These are phyloP conservation scores for Ctenopoma multispine DNA, from an alignment of 2,797 vertebrate genomes.

Conservation along the genomic window DNA sequence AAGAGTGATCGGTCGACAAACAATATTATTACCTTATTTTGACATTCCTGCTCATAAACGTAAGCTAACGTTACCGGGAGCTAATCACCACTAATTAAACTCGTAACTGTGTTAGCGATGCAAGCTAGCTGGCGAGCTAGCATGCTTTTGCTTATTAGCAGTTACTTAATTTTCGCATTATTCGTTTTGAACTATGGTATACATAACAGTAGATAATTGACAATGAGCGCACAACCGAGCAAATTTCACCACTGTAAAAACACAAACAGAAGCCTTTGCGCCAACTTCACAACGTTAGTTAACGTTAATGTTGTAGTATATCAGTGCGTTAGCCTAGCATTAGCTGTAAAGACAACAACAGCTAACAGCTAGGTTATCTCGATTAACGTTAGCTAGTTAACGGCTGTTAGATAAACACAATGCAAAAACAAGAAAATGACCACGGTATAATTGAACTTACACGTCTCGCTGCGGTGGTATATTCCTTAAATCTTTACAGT, in stretches of 20 bases:
- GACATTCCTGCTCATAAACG: background rate
- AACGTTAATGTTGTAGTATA: slow-evolving; percentile 24
- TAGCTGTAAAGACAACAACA: slow-evolving; percentile 66
- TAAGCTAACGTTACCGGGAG: background rate
- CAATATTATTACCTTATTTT: background rate
- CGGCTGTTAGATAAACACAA: no score
- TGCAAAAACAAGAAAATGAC: background rate
- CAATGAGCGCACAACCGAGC: accelerated
- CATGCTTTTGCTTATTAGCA: background rate
- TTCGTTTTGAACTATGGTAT: accelerated
- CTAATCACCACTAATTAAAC: slow-evolving; percentile 15
- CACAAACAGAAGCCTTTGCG: slow-evolving; percentile 24
- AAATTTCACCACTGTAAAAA: background rate
- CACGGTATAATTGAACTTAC: slow-evolving; percentile 67
- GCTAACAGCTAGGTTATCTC: background rate
- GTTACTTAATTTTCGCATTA: accelerated
- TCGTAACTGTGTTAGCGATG: slow-evolving; percentile 11
- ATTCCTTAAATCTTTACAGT: slow-evolving; percentile 42
- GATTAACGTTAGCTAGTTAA: background rate
- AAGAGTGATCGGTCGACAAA: accelerated
- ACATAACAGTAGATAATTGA: accelerated
- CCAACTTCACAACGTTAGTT: background rate
- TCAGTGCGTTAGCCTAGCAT: slow-evolving; percentile 59
- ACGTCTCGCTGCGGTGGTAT: slow-evolving; percentile 36
- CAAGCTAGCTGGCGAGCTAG: slow-evolving; percentile 2